These are phyloP conservation scores for Cataglyphis hispanica DNA, from an alignment of 1,140 invertebrate species.

Conservation along the genomic window DNA sequence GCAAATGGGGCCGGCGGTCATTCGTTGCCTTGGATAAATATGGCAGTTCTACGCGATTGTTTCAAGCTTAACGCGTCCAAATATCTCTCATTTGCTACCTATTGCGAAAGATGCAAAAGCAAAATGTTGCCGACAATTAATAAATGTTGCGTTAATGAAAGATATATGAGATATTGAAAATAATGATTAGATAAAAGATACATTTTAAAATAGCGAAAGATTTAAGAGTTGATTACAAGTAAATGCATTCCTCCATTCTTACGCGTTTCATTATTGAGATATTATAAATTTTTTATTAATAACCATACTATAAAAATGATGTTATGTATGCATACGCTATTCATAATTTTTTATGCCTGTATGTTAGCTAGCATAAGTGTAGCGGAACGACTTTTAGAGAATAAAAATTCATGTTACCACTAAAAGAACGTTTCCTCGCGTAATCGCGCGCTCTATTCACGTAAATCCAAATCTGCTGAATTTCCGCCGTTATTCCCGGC, in stretches of 20 bases:
- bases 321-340: background rate
- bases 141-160: background rate
- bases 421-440: conserved; percentile 50
- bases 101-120: conserved; percentile 12
- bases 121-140: conserved; percentile 24
- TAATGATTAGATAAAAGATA: background rate
- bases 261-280: background rate
- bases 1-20: conserved; percentile 48
- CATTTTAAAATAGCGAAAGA: background rate
- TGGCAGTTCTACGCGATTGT: conserved; percentile 49
- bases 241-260: background rate
- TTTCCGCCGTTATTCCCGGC: conserved; percentile 49
- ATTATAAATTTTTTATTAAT: background rate
- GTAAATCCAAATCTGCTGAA: conserved; percentile 56
- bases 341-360: background rate
- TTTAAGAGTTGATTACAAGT: background rate
- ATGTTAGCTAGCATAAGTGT: background rate
- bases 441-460: conserved; percentile 44
- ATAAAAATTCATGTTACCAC: conserved; percentile 57
- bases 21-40: conserved; percentile 61
- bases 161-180: background rate
- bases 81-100: conserved; percentile 34
- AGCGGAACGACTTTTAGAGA: conserved; percentile 27
- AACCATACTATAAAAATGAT: background rate
- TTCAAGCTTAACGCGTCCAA: conserved; percentile 47